Percentiles rank a stretch among this genome's conserved stretches.
Evolutionary conservation across 2,888 invertebrate genomes (phyloP).

Genomic region (Metellina segmentata): DNA sequence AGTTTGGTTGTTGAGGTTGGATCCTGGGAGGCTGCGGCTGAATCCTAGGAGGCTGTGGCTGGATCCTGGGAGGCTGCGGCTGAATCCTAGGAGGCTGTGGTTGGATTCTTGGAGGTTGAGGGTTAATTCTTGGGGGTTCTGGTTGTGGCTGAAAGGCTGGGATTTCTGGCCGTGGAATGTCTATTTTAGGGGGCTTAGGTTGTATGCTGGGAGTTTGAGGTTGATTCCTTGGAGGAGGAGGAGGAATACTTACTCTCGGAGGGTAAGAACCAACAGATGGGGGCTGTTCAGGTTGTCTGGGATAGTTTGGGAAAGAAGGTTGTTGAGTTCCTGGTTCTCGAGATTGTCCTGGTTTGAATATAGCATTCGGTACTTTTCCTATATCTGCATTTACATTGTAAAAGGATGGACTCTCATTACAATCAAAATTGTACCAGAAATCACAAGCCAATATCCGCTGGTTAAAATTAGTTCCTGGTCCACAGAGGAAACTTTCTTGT

Average conservation of each 20-base stretch:
- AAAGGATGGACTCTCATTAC: conserved; percentile 86
- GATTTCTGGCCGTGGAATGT: conserved; percentile 11
- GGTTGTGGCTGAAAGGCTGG: conserved; percentile 38
- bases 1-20: no score
- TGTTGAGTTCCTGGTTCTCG: conserved; percentile 31
- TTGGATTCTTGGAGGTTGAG: conserved; percentile 39
- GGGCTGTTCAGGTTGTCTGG: conserved; percentile 41
- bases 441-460: conserved; percentile 79
- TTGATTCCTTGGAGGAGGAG: conserved; percentile 60
- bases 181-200: neutral
- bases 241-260: conserved; percentile 51
- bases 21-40: no score
- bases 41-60: conserved; percentile 15
- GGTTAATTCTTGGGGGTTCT: conserved; percentile 41
- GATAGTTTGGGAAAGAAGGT: conserved; percentile 53
- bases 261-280: conserved; percentile 61
- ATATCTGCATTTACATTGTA: conserved; percentile 82
- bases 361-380: conserved; percentile 60
- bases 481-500: conserved; percentile 81
- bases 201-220: conserved; percentile 44
- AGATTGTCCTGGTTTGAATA: conserved; percentile 50
- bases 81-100: conserved; percentile 34
- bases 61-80: no score
- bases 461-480: conserved; percentile 79
- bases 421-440: conserved; percentile 79